Conservation (phyloP, 1,140 invertebrate genomes). For the honey bee (Apis mellifera) region DNA sequence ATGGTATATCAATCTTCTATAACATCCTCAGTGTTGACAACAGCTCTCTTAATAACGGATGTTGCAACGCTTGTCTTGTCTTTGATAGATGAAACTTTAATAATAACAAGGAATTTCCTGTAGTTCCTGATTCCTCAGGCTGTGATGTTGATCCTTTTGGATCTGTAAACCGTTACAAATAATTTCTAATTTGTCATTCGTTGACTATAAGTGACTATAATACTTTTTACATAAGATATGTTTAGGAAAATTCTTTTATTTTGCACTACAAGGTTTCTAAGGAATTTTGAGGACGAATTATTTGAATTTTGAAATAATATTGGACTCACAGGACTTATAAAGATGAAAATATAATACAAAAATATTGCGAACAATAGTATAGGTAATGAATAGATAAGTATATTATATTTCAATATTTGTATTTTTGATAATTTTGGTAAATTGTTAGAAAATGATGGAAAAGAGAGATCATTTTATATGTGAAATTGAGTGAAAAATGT, state of each 20-base stretch:
- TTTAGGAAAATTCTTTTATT: too few species aligned
- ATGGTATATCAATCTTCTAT: background rate
- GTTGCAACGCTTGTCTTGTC: background rate
- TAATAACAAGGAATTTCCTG: background rate
- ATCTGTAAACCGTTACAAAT: background rate
- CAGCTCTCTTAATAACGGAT: background rate
- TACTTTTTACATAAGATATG: background rate
- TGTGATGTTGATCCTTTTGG: background rate
- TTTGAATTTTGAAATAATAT: too few species aligned
- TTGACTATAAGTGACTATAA: background rate
- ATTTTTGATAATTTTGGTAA: too few species aligned
- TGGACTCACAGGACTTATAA: too few species aligned
- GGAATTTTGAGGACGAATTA: too few species aligned
- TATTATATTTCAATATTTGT: background rate
- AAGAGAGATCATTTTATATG: too few species aligned
- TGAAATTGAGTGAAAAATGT: too few species aligned
- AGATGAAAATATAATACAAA: background rate
- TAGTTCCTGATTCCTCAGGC: background rate
- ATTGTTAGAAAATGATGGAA: too few species aligned
- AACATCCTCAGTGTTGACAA: background rate
- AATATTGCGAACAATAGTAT: background rate
- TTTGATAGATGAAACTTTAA: background rate
- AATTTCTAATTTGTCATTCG: background rate
- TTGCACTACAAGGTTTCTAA: too few species aligned
- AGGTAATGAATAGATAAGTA: background rate